phyloP scores from a whole-genome alignment of 1,140 invertebrate genomes.

The Drosophila tristis region DNA sequence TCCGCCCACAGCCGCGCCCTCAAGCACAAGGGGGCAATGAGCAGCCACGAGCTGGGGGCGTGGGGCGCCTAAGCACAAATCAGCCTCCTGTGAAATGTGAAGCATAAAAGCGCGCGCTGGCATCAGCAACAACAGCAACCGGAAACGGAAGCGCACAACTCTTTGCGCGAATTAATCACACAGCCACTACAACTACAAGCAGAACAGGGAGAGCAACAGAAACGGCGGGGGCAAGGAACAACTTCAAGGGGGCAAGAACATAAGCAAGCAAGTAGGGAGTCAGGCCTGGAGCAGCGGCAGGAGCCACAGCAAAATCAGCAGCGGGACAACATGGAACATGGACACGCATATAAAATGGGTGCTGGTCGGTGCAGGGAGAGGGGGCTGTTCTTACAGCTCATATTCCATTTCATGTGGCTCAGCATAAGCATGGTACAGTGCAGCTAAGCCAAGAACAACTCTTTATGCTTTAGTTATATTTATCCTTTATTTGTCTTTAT shows the following conservation, averaged over 20 bases:
- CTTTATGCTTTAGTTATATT: neutral
- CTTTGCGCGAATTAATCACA: constrained; percentile 82
- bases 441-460: constrained; percentile 1
- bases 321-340: constrained; percentile 43
- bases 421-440: constrained; percentile 21
- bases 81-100: constrained; percentile 80
- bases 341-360: constrained; percentile 56
- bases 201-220: constrained; percentile 17
- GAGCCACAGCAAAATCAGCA: constrained; percentile 44
- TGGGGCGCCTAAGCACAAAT: constrained; percentile 45
- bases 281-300: too few species aligned
- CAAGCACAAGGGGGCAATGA: neutral
- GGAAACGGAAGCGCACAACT: constrained; percentile 80
- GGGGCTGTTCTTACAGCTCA: constrained; percentile 19
- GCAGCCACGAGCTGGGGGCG: too few species aligned
- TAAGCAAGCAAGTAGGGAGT: too few species aligned
- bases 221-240: neutral
- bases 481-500: too few species aligned
- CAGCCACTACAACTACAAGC: constrained; percentile 62
- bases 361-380: neutral
- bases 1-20: constrained; percentile 54
- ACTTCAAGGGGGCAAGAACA: constrained; percentile 30
- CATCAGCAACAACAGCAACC: constrained; percentile 58
- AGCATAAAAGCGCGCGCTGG: constrained; percentile 64
- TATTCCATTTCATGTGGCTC: constrained; percentile 30